A percentile compares a stretch with the other conserved stretches of the same genome.
Conservation (phyloP, 1,140 invertebrate genomes). For the Gonioctena quinquepunctata region DNA sequence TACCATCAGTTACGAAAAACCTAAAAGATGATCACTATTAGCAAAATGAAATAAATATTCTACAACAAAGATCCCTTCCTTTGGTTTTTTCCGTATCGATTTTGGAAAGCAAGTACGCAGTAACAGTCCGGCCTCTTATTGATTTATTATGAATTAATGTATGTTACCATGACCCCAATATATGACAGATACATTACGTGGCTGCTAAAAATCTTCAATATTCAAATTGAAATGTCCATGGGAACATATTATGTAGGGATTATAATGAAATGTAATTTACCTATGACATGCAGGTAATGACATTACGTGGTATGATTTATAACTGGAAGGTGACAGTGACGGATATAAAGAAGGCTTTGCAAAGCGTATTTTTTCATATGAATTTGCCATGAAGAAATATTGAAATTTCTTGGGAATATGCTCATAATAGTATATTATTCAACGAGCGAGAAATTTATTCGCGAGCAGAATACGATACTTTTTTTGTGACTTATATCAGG, state of each 20-base stretch:
- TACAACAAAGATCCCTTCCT: too few relatives aligned
- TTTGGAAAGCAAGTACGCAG: constrained; percentile 1
- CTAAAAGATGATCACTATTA: too few relatives aligned
- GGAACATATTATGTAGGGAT: too few relatives aligned
- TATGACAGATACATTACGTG: background rate
- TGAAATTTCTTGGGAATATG: too few relatives aligned
- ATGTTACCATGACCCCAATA: constrained; percentile 3
- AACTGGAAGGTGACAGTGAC: background rate
- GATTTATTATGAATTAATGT: background rate
- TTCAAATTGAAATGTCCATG: background rate
- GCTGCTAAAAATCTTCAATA: background rate
- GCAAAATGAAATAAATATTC: too few relatives aligned
- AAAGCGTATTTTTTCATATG: too few relatives aligned
- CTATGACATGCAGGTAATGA: background rate
- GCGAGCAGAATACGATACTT: too few relatives aligned
- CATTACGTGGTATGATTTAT: background rate
- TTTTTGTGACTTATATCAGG: too few relatives aligned
- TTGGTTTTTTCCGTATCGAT: constrained; percentile 6
- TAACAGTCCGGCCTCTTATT: background rate
- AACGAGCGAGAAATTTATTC: too few relatives aligned
- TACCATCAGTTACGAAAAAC: too few relatives aligned
- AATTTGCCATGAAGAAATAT: too few relatives aligned
- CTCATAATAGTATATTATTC: too few relatives aligned
- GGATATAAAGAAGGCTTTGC: background rate
- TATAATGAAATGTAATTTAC: background rate